These are phyloP conservation scores for Latrodectus geometricus DNA, from an alignment of 1,140 invertebrate genomes.

Conservation along the genomic window DNA sequence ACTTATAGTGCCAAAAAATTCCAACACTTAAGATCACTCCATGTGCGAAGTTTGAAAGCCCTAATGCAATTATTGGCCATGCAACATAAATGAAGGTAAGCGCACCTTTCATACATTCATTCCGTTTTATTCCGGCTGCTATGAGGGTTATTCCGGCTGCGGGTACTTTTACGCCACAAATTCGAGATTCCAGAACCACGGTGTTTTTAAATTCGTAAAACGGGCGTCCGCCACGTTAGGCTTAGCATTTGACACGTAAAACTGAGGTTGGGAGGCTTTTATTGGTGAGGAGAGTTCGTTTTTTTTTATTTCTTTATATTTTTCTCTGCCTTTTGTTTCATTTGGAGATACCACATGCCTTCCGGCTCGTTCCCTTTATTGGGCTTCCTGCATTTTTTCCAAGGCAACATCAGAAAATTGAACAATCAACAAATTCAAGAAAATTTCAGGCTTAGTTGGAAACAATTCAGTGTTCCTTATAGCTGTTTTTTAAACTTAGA, in stretches of 20 bases:
- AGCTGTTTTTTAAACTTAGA: no score
- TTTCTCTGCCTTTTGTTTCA: background rate
- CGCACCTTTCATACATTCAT: constrained; percentile 56
- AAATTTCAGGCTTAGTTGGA: background rate
- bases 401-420: background rate
- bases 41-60: constrained; percentile 59
- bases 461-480: background rate
- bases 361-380: background rate
- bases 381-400: background rate
- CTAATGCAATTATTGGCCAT: constrained; percentile 61
- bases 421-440: background rate
- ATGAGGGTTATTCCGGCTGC: background rate
- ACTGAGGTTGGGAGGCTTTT: constrained; percentile 37
- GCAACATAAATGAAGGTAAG: constrained; percentile 56
- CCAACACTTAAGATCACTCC: constrained; percentile 50
- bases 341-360: background rate
- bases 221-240: constrained; percentile 47
- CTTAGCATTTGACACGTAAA: constrained; percentile 56
- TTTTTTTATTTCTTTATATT: background rate
- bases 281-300: constrained; percentile 8
- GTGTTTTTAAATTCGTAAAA: constrained; percentile 59
- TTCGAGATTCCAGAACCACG: constrained; percentile 7
- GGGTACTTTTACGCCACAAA: constrained; percentile 45
- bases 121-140: constrained; percentile 36
- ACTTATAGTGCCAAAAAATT: constrained; percentile 58